These are phyloP conservation scores for Erinaceus europaeus DNA, from an alignment of 2,113 vertebrate species.

Conservation along the genomic window DNA sequence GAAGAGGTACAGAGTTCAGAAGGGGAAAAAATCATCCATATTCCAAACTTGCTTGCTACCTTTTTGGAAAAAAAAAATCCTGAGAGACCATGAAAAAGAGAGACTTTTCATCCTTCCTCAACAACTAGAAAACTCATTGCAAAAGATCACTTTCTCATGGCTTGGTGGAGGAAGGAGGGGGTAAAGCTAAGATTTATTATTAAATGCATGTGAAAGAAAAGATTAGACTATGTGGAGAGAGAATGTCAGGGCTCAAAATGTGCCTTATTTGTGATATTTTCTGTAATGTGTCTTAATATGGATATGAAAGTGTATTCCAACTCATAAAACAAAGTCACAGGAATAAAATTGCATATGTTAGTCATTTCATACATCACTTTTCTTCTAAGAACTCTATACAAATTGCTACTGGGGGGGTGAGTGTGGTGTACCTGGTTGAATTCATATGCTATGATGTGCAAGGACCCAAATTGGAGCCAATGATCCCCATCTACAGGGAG, in stretches of 20 bases:
- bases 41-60: rapidly evolving
- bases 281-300: not conserved
- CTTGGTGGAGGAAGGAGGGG: not conserved
- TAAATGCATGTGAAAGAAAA: not conserved
- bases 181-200: not conserved
- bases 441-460: too few species aligned
- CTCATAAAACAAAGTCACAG: too few species aligned
- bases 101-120: not conserved
- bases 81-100: not conserved
- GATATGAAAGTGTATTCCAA: too few species aligned
- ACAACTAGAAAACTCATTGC: not conserved
- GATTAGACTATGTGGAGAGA: not conserved
- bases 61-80: not conserved
- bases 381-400: constrained; percentile 1
- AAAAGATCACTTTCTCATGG: not conserved
- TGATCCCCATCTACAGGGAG: too few species aligned
- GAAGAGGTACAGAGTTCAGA: not conserved
- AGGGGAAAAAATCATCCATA: not conserved
- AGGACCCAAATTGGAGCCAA: too few species aligned
- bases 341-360: not conserved
- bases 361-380: not conserved
- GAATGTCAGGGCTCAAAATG: not conserved
- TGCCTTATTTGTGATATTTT: not conserved
- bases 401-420: too few species aligned
- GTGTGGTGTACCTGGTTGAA: too few species aligned